Evolutionary conservation across 2,797 vertebrate genomes (phyloP).

Genomic region (Anas capensis): DNA sequence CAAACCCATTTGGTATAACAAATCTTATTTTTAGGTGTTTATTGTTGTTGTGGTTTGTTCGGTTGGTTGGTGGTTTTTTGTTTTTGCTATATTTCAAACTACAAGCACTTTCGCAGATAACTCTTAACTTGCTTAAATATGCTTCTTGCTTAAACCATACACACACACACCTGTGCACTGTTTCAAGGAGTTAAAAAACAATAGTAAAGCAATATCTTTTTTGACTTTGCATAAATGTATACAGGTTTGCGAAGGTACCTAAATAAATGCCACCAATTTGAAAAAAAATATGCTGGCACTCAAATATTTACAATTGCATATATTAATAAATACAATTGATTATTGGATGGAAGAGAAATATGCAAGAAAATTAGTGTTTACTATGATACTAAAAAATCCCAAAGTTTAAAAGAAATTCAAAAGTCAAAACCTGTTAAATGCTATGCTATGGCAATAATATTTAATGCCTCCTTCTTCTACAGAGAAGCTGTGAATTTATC

Average conservation of each 20-base stretch:
- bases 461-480: background rate
- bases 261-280: background rate
- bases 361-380: background rate
- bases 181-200: background rate
- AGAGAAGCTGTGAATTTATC: background rate
- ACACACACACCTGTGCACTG: rapidly evolving
- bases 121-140: background rate
- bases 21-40: too few species aligned
- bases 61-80: too few species aligned
- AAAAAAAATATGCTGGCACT: background rate
- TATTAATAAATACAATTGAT: background rate
- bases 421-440: background rate
- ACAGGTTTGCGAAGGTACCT: background rate
- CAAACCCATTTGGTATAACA: background rate
- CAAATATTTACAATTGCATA: background rate
- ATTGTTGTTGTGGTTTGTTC: too few species aligned
- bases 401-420: background rate
- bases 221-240: background rate
- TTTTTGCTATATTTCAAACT: background rate
- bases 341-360: background rate
- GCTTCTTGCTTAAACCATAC: background rate
- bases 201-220: background rate
- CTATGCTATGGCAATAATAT: background rate
- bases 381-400: background rate
- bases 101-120: background rate